A percentile compares a stretch with the other conserved stretches of the same genome.
Conservation (phyloP, 2,888 invertebrate species). For the Thereva nobilitata region DNA sequence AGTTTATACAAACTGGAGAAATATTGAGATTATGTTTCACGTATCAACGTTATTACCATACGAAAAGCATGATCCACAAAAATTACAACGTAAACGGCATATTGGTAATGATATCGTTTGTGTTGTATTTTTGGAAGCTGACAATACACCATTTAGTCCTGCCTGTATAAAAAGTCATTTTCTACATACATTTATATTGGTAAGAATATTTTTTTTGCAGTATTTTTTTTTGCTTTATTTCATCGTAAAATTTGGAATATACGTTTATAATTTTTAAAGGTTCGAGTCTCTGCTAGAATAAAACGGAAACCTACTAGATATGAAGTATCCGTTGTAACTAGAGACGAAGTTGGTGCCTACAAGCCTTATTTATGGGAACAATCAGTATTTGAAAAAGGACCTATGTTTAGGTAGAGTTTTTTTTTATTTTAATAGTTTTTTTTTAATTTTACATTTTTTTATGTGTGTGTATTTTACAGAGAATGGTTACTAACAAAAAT, state of each 20-base stretch:
- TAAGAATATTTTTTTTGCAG: conserved; percentile 43
- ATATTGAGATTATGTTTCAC: conserved; percentile 96
- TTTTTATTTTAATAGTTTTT: not conserved
- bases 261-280: conserved; percentile 57
- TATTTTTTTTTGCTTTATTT: not conserved
- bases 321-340: conserved; percentile 89
- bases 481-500: conserved; percentile 94
- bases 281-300: conserved; percentile 84
- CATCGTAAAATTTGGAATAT: not conserved
- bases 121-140: conserved; percentile 91
- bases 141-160: conserved; percentile 89
- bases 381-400: conserved; percentile 90
- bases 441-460: not conserved
- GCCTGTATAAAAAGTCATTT: conserved; percentile 95
- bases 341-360: conserved; percentile 94
- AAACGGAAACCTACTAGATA: conserved; percentile 85
- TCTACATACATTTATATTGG: conserved; percentile 87
- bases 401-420: conserved; percentile 77
- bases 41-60: conserved; percentile 90
- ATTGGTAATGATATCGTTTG: conserved; percentile 95
- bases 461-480: conserved; percentile 50
- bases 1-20: conserved; percentile 91
- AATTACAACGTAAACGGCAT: conserved; percentile 89
- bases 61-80: conserved; percentile 90
- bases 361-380: conserved; percentile 96